A percentile compares a stretch with the other conserved stretches of the same genome.
Evolutionary conservation across 2,888 invertebrate genomes (phyloP).

Genomic region (Aphidius colemani): DNA sequence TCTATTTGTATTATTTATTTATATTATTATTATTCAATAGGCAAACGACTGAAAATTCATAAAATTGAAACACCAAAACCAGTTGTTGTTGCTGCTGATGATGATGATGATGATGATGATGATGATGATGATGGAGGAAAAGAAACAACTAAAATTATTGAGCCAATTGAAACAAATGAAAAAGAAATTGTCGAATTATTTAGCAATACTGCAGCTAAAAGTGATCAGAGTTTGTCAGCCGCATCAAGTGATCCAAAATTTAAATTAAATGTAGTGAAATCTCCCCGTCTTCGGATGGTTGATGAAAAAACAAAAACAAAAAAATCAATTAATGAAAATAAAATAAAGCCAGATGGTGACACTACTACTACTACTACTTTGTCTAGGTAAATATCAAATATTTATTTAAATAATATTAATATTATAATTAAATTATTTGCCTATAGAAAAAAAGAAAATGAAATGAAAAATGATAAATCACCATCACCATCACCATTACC

Average conservation of each 20-base stretch:
- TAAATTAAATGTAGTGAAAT: slow-evolving; percentile 10
- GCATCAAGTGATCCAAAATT: slow-evolving; percentile 38
- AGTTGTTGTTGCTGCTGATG: background rate
- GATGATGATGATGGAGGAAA: background rate
- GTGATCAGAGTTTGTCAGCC: slow-evolving; percentile 40
- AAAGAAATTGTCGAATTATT: slow-evolving; percentile 50
- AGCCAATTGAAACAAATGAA: slow-evolving; percentile 11
- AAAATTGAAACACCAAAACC: background rate
- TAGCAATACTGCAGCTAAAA: slow-evolving; percentile 46
- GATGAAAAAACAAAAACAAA: slow-evolving; percentile 3
- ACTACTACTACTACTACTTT: too few relatives aligned
- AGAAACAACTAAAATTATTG: slow-evolving; percentile 10
- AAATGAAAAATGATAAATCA: background rate
- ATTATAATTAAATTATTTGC: too few relatives aligned
- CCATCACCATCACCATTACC: background rate
- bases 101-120: slow-evolving; percentile 1
- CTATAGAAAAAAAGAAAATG: background rate
- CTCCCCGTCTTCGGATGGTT: background rate
- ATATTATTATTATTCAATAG: background rate
- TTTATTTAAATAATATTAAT: too few relatives aligned
- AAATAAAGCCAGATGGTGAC: too few relatives aligned
- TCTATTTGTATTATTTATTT: too few relatives aligned
- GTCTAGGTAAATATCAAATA: background rate
- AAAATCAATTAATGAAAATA: background rate
- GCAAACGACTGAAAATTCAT: slow-evolving; percentile 28